Conservation (phyloP, 2,888 invertebrate species). For the Caenorhabditis sp. region DNA sequence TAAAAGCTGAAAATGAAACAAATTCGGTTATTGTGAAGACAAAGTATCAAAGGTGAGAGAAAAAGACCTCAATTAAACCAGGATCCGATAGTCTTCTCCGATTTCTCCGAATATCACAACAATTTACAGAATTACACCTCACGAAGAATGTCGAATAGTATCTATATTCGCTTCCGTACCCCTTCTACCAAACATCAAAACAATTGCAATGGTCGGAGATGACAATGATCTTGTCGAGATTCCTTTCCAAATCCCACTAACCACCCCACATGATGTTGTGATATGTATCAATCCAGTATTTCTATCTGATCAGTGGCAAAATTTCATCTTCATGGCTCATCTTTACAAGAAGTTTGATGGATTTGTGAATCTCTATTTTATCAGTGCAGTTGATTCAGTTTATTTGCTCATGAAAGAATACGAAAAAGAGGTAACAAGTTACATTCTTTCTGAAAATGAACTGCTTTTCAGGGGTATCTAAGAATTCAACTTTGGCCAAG, state of each 20-base stretch:
- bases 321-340: slow-evolving; percentile 46
- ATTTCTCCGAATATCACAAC: too few species aligned
- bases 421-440: slow-evolving; percentile 37
- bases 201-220: slow-evolving; percentile 24
- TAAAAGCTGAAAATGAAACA: too few species aligned
- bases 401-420: slow-evolving; percentile 42
- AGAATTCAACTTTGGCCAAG: slow-evolving; percentile 43
- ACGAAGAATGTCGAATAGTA: slow-evolving; percentile 41
- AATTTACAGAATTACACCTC: slow-evolving; percentile 44
- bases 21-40: too few species aligned
- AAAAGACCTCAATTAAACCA: too few species aligned
- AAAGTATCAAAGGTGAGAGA: too few species aligned
- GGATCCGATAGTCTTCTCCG: too few species aligned
- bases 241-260: slow-evolving; percentile 24
- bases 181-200: slow-evolving; percentile 29
- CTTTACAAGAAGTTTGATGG: slow-evolving; percentile 46
- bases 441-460: too few species aligned
- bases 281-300: slow-evolving; percentile 47
- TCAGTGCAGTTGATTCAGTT: slow-evolving; percentile 44
- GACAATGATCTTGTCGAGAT: slow-evolving; percentile 36
- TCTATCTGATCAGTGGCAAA: slow-evolving; percentile 50
- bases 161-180: slow-evolving; percentile 29
- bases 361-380: slow-evolving; percentile 42
- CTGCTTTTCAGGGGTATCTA: too few species aligned
- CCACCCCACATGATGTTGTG: slow-evolving; percentile 32